Conservation (phyloP, 2,113 vertebrate species). For the Numida meleagris region DNA sequence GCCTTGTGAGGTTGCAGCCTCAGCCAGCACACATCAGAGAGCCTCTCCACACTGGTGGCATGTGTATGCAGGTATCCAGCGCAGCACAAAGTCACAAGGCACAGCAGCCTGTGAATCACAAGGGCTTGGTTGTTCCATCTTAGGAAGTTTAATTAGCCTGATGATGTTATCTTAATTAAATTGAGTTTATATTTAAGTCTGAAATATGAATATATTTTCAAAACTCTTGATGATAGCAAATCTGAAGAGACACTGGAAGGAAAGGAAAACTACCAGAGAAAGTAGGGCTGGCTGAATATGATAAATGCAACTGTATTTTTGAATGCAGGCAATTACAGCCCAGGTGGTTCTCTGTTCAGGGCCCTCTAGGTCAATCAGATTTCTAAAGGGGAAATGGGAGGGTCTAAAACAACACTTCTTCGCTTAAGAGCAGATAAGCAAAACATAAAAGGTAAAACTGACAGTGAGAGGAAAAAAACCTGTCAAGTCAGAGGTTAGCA, state of each 20-base stretch:
- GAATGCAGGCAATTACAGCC: conserved; percentile 4
- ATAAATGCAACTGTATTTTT: conserved; percentile 64
- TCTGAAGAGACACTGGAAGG: conserved; percentile 66
- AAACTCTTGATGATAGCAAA: conserved; percentile 67
- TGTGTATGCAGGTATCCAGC: not conserved
- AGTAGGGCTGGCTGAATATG: conserved; percentile 45
- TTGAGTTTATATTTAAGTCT: conserved; percentile 65
- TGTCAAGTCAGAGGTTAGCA: conserved; percentile 26
- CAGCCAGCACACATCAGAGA: not conserved
- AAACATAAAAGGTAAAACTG: conserved; percentile 59
- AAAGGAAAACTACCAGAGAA: conserved; percentile 75
- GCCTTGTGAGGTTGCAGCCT: not conserved
- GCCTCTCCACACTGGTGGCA: not conserved
- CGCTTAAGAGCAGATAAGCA: conserved; percentile 18
- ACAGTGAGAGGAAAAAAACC: not conserved
- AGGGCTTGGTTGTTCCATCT: conserved; percentile 36
- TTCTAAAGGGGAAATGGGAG: conserved; percentile 6
- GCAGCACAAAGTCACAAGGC: conserved; percentile 31
- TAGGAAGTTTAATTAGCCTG: conserved; percentile 62
- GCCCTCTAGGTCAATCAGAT: conserved; percentile 52
- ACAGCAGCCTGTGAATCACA: conserved; percentile 31
- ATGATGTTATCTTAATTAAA: conserved; percentile 72
- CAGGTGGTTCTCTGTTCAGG: conserved; percentile 62
- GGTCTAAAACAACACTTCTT: conserved; percentile 66
- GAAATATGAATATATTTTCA: conserved; percentile 67